Evolutionary conservation across 2,113 vertebrate species (phyloP).

Genomic region (Danionella cerebrum): DNA sequence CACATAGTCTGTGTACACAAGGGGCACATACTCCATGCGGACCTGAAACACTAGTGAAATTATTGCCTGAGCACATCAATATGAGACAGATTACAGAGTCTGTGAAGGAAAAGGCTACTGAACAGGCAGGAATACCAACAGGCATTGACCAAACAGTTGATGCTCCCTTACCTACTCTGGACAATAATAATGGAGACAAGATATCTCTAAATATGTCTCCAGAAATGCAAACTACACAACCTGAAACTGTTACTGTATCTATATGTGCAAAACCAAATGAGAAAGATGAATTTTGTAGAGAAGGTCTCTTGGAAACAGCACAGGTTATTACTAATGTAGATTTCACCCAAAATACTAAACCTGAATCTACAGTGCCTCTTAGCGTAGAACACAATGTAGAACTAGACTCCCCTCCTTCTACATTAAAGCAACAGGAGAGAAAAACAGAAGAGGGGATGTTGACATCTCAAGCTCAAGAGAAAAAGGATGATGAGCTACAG

Average conservation of each 20-base stretch:
- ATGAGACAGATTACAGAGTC: not conserved
- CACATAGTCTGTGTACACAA: not conserved
- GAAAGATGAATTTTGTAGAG: constrained; percentile 1
- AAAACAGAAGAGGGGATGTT: constrained; percentile 22
- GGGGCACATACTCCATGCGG: not conserved
- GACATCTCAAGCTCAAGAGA: constrained; percentile 43
- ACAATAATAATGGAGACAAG: constrained; percentile 10
- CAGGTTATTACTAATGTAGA: not conserved
- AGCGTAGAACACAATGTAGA: constrained; percentile 41
- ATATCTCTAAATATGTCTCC: not conserved
- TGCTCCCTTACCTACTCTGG: not conserved
- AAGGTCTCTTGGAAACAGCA: not conserved
- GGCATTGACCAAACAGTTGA: not conserved
- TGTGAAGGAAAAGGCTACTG: not conserved
- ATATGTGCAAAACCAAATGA: not conserved
- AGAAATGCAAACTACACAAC: not conserved
- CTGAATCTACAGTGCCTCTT: constrained; percentile 18
- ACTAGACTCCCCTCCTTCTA: constrained; percentile 44
- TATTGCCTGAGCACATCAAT: not conserved
- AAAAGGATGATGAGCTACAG: constrained; percentile 35
- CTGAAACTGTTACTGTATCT: not conserved
- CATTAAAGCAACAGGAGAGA: constrained; percentile 45
- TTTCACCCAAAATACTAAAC: constrained; percentile 20
- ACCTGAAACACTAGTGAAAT: not conserved
- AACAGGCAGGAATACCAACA: not conserved